Conservation (phyloP, 2,113 vertebrate genomes). For the Monopterus albus region DNA sequence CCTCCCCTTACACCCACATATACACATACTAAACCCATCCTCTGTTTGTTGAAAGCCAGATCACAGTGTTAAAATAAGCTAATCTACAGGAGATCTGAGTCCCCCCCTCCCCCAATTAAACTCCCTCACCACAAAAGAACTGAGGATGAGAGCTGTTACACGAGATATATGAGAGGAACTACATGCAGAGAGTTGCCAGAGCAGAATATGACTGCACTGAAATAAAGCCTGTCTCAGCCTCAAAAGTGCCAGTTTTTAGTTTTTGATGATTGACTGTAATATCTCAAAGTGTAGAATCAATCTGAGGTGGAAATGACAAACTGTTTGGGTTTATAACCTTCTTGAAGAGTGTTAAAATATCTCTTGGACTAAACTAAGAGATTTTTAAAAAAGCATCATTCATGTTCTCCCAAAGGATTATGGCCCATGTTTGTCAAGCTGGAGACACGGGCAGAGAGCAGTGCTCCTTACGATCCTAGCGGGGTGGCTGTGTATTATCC, state of each 20-base stretch:
- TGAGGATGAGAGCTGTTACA: constrained; percentile 65
- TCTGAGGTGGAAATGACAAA: constrained; percentile 29
- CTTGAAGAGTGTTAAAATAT: neutral
- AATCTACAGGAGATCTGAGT: constrained; percentile 87
- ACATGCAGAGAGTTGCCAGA: constrained; percentile 37
- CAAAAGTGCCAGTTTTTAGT: constrained; percentile 33
- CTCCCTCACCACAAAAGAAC: constrained; percentile 60
- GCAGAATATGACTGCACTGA: constrained; percentile 44
- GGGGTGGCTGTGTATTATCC: constrained; percentile 39
- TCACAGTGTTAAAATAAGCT: constrained; percentile 95
- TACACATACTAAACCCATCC: constrained; percentile 37
- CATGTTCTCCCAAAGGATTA: constrained; percentile 29
- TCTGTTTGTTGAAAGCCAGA: constrained; percentile 83
- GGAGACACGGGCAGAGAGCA: constrained; percentile 37
- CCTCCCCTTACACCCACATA: constrained; percentile 31
- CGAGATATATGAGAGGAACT: constrained; percentile 41
- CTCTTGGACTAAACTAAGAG: constrained; percentile 2
- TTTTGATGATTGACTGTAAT: constrained; percentile 34
- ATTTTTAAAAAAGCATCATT: neutral
- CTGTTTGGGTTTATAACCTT: constrained; percentile 17
- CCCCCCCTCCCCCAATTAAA: constrained; percentile 80
- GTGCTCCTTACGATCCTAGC: constrained; percentile 40
- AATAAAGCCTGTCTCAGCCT: constrained; percentile 45
- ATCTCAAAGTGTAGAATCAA: constrained; percentile 25
- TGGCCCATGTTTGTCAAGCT: constrained; percentile 64